Evolutionary conservation across 2,113 vertebrate genomes (phyloP).

Genomic region (Himantopus leucocephalus): DNA sequence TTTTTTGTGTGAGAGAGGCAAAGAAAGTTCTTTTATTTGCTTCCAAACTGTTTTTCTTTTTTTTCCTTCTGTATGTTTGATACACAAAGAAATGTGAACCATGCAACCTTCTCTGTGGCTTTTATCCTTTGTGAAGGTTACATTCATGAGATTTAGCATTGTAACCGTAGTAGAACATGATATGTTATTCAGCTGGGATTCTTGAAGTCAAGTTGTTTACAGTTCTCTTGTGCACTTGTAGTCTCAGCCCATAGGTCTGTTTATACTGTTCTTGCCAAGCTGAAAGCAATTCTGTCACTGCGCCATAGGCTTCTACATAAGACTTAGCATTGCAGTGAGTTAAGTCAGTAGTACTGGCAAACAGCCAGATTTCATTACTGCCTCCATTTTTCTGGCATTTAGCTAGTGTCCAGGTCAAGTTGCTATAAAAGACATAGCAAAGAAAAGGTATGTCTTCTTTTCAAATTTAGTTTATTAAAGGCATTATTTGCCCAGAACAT

Average conservation of each 20-base stretch:
- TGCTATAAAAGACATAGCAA: neutral
- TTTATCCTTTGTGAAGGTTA: constrained; percentile 47
- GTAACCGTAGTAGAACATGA: neutral
- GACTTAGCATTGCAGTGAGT: neutral
- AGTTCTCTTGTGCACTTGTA: neutral
- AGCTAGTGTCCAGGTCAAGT: constrained; percentile 18
- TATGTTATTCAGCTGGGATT: constrained; percentile 30
- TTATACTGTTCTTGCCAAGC: constrained; percentile 38
- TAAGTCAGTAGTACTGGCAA: neutral
- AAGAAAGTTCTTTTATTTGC: neutral
- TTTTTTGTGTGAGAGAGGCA: neutral
- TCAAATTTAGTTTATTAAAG: neutral
- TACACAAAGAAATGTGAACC: neutral
- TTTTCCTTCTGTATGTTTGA: neutral
- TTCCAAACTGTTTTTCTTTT: neutral
- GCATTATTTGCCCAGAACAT: neutral
- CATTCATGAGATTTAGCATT: neutral
- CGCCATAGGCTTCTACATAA: neutral
- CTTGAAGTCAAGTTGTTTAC: constrained; percentile 53
- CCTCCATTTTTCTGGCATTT: constrained; percentile 48
- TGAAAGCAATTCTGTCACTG: constrained; percentile 19
- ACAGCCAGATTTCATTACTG: constrained; percentile 1
- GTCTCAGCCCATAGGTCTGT: constrained; percentile 27
- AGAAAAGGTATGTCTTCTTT: neutral
- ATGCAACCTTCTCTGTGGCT: neutral